A percentile compares a stretch with the other conserved stretches of the same genome.
Conservation (phyloP, 2,113 vertebrate genomes). For the Entelurus aequoreus region DNA sequence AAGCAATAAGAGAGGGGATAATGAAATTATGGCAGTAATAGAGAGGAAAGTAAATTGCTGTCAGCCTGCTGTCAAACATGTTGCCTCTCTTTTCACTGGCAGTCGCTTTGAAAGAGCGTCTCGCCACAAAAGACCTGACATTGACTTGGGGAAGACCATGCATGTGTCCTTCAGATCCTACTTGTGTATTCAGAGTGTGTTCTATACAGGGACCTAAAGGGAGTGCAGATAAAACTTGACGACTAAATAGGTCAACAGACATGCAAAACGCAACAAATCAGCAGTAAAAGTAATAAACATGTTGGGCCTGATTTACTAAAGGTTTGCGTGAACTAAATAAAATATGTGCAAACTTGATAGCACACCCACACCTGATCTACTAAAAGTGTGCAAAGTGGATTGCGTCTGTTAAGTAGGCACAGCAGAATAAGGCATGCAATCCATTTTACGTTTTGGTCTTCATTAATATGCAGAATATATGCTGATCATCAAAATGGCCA, state of each 20-base stretch:
- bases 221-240: conserved; percentile 13
- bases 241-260: conserved; percentile 23
- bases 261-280: conserved; percentile 4
- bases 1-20: conserved; percentile 21
- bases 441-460: too few species aligned
- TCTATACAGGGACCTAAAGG: conserved; percentile 11
- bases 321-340: too few species aligned
- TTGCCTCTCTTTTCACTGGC: conserved; percentile 14
- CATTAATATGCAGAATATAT: too few species aligned
- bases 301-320: too few species aligned
- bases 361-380: too few species aligned
- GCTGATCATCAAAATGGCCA: too few species aligned
- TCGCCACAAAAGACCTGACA: conserved; percentile 16
- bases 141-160: background rate
- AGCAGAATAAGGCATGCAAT: too few species aligned
- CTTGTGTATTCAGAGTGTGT: conserved; percentile 8
- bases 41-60: conserved; percentile 15
- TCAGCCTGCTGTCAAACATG: conserved; percentile 14
- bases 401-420: too few species aligned
- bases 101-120: conserved; percentile 12
- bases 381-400: too few species aligned
- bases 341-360: too few species aligned
- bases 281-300: background rate
- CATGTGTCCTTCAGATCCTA: background rate
- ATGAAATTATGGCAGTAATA: conserved; percentile 12